Percentiles rank a stretch among this genome's conserved stretches.
phyloP scores from a whole-genome alignment of 1,140 invertebrate genomes.

The Drosophila nikananu region DNA sequence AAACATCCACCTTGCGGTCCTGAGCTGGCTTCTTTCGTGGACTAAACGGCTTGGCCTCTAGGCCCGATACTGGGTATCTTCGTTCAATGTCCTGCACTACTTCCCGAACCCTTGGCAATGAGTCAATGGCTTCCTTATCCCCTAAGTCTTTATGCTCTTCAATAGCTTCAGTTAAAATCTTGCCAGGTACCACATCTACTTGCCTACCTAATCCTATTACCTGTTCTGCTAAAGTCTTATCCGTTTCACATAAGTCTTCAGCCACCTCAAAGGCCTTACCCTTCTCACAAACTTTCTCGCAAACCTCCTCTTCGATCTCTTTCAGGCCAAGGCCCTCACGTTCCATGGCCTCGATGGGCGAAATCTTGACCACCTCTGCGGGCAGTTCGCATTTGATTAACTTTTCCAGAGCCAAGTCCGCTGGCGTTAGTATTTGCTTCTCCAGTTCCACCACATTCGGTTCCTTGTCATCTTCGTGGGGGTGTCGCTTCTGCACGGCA shows the following conservation, averaged over 20 bases:
- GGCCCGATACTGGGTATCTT: constrained; percentile 46
- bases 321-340: constrained; percentile 31
- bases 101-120: constrained; percentile 69
- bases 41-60: constrained; percentile 76
- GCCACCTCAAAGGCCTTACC: constrained; percentile 76
- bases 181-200: constrained; percentile 66
- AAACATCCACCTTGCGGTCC: constrained; percentile 57
- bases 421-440: constrained; percentile 69
- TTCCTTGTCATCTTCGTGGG: constrained; percentile 33
- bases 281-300: constrained; percentile 75
- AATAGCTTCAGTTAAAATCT: constrained; percentile 65
- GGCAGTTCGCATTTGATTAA: constrained; percentile 61
- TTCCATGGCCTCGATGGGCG: constrained; percentile 69
- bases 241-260: constrained; percentile 76
- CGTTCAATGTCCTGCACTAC: constrained; percentile 75
- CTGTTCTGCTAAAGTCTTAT: constrained; percentile 77
- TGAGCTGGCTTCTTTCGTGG: constrained; percentile 50
- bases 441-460: constrained; percentile 64
- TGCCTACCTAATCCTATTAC: constrained; percentile 68
- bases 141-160: constrained; percentile 61
- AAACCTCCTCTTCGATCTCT: constrained; percentile 69
- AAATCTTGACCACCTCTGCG: constrained; percentile 59
- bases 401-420: constrained; percentile 62
- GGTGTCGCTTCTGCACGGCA: constrained; percentile 56
- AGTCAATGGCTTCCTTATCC: constrained; percentile 55